Percentiles rank a stretch among this genome's conserved stretches.
These are phyloP conservation scores for Muscicapa striata DNA, from an alignment of 2,797 vertebrate species.

Conservation along the genomic window DNA sequence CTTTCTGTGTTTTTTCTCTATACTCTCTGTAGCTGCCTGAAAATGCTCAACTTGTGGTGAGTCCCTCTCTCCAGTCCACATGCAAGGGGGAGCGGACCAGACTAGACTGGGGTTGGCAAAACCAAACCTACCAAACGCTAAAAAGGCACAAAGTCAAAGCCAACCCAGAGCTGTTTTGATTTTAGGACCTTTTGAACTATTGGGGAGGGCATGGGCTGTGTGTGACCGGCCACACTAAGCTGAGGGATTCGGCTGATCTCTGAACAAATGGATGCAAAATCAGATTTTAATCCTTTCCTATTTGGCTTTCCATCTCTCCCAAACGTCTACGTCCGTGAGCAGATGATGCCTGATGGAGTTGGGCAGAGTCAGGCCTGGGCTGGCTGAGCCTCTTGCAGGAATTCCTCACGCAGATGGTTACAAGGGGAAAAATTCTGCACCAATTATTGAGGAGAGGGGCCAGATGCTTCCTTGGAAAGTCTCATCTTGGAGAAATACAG, in stretches of 20 bases:
- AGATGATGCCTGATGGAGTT: constrained; percentile 55
- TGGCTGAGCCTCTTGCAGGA: not conserved
- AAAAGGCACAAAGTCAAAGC: constrained; percentile 58
- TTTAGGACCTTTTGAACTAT: not conserved
- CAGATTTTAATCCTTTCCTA: not conserved
- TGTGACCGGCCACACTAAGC: not conserved
- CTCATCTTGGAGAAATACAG: not conserved
- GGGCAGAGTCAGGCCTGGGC: constrained; percentile 33
- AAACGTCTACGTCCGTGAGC: not conserved
- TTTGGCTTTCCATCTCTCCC: constrained; percentile 25
- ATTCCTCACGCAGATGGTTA: not conserved
- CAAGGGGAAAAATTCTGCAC: not conserved
- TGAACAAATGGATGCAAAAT: constrained; percentile 14
- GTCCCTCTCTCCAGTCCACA: constrained; percentile 97
- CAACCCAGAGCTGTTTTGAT: constrained; percentile 58
- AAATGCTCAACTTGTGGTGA: constrained; percentile 99
- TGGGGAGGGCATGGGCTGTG: constrained; percentile 30
- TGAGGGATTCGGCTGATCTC: constrained; percentile 31
- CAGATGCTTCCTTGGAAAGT: not conserved
- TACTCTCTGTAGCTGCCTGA: constrained; percentile 99
- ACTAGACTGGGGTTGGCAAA: constrained; percentile 82
- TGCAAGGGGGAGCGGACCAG: constrained; percentile 90
- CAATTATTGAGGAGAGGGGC: not conserved
- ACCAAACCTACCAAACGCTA: constrained; percentile 44
- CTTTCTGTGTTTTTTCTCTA: constrained; percentile 88